Evolutionary conservation across 2,888 invertebrate species (phyloP), one percentile per base, ranked within the genome.

Genomic region (Hanleya hanleyi): DNA sequence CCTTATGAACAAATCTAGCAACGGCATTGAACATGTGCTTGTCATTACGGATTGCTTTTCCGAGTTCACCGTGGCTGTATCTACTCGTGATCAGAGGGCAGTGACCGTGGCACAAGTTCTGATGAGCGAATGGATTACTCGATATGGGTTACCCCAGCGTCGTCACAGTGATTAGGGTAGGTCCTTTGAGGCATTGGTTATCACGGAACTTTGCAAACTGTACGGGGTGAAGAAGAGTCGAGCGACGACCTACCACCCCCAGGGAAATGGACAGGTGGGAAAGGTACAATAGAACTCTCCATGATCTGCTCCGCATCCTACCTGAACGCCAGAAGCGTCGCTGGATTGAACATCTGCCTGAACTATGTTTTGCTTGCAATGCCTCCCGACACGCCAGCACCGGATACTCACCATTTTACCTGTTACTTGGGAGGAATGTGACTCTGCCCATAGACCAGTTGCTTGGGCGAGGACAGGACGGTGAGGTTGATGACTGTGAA

Each of bases 391-490:
- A 71, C 33, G 47, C 47, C 26, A n/a, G 50, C 2, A 71, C 71
- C 15, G 68, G 64, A 7, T 68, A 68, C 41, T 67, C 73, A 7
- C 69, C n/a, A n/a, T n/a, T n/a, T n/a, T n/a, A n/a, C n/a, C n/a
- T n/a, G n/a, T n/a, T n/a, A n/a, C n/a, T n/a, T 47, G 73, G 75
- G 6, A 32, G 73, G 35, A 69, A 75, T 12, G 65, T 69, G 1
- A 37, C 37, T 29, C 36, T 75, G 18, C 69, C 75, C 32, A 51
- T 73, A 22, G 73, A 69, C 49, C 32, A 41, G 15, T 26, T 73
- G 22, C 70, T 74, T 29, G 66, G 67, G 18, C 7, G 9, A 22
- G 29, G n/a, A n/a, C n/a, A n/a, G n/a, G n/a, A n/a, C n/a, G n/a
- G n/a, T n/a, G n/a, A n/a, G n/a, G n/a, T n/a, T n/a, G n/a, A n/a